Conservation (phyloP, 2,797 vertebrate species). For the Gadopsis bispinosus region DNA sequence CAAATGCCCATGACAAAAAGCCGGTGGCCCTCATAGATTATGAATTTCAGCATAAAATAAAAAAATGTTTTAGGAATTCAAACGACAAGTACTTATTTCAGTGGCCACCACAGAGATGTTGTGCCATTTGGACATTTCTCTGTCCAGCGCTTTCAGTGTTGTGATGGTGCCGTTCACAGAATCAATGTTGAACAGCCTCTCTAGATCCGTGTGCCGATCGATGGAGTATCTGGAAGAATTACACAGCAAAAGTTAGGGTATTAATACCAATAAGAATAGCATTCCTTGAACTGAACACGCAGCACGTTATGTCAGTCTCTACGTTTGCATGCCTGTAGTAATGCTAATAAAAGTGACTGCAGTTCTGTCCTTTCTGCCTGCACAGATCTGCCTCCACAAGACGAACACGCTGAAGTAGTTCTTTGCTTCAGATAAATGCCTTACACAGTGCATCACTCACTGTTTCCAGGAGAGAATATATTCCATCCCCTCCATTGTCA, state of each 20-base stretch:
- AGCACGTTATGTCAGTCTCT: neutral
- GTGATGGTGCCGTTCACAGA: conserved; percentile 95
- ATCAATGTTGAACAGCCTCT: conserved; percentile 93
- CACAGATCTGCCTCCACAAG: neutral
- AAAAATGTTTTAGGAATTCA: neutral
- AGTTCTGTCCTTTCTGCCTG: no score
- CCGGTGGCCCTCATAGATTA: neutral
- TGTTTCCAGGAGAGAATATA: conserved; percentile 11
- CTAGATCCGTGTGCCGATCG: conserved; percentile 93
- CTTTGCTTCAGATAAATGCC: conserved; percentile 1
- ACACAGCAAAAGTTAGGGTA: fast-evolving
- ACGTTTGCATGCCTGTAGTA: neutral
- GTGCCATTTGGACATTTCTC: conserved; percentile 95
- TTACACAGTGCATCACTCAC: conserved; percentile 2
- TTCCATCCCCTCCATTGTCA: conserved; percentile 41
- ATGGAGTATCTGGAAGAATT: conserved; percentile 90
- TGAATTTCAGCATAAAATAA: neutral
- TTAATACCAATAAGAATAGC: neutral
- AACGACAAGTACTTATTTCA: conserved; percentile 89
- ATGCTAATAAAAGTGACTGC: neutral
- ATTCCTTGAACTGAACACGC: neutral
- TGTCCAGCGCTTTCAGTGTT: conserved; percentile 91
- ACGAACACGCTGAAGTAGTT: neutral
- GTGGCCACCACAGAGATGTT: conserved; percentile 95
- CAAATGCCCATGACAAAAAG: neutral